Base-by-base conservation (phyloP, 1,140 invertebrate species). In the Monochamus saltuarius region DNA sequence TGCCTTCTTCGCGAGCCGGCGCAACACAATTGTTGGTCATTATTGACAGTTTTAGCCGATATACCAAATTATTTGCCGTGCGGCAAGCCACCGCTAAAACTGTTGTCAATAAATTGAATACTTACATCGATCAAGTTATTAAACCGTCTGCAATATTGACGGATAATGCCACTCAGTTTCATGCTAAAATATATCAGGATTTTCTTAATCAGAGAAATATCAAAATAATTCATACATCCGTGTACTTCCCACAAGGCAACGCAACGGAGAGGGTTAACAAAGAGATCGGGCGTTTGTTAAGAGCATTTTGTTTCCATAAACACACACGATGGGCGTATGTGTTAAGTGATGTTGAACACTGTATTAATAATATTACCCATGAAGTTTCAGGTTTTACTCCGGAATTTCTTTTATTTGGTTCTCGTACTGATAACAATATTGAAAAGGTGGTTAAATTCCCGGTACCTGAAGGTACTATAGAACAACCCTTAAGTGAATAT, bases 231-330 rank as follows among this genome's bases (percentile, higher is more conserved):
- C 17, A n/a, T 35, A 53, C 34, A 7, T 55, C 56, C 7, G 37
- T 59, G 9, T 59, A 53, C 54, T 53, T 51, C 19, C 56, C 49
- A 13, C 22, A 35, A 7, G 16, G 56, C 4, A 59, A 59, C 39
- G 16, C 37, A 6, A 40, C 19, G 1, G 49, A 59, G 55, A 10
- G 57, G 1, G n/a, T 11, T 22, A 55, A 51, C 2, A 51, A 45
- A n/a, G 56, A 59, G 37, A 55, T 59, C 19, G 49, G 37, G 9
- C 11, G 56, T 10, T 16, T 59, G 3, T 40, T 59, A 16, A 16
- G 56, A 7, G 17, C 56, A 10, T 59, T 13, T 34, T 59, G 56
- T 42, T 2, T 35, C 13, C 22, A 19, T 14, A 59, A 54, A 16
- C 56, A 59, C 14, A 55, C 46, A 8, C 17, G 13, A 16, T 59